Percentiles rank a stretch among this genome's conserved stretches.
Conservation (phyloP, 2,797 vertebrate genomes). For the Falco rusticolus region DNA sequence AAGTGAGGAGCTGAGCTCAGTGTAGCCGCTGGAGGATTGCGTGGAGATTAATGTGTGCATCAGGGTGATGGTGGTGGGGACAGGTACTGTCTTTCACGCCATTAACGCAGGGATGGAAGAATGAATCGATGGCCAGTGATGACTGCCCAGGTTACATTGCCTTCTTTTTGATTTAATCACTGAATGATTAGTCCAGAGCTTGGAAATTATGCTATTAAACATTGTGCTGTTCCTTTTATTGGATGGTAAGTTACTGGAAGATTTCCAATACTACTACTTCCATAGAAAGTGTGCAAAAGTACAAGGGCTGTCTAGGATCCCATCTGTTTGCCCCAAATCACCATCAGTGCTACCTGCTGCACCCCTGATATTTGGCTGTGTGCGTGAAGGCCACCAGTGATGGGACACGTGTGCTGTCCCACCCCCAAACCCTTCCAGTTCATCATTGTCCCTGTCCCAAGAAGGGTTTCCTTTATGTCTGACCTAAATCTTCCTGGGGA, state of each 20-base stretch:
- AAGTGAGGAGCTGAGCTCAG: background rate
- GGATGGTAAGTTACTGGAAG: background rate
- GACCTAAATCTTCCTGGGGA: slow-evolving; percentile 27
- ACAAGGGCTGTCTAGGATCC: background rate
- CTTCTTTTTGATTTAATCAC: slow-evolving; percentile 31
- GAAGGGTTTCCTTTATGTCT: background rate
- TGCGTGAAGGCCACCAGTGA: background rate
- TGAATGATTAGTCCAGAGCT: background rate
- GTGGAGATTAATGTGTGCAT: background rate
- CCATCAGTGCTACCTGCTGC: background rate
- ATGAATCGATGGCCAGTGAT: background rate
- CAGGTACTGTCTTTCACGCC: background rate
- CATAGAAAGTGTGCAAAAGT: background rate
- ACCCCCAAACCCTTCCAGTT: background rate
- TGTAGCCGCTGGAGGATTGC: background rate
- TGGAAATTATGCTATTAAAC: background rate
- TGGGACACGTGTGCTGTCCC: background rate
- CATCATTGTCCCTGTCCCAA: background rate
- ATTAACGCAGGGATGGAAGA: background rate
- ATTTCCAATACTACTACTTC: background rate
- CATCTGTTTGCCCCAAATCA: background rate
- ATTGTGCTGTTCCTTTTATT: background rate
- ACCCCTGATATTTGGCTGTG: background rate
- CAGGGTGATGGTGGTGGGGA: background rate
- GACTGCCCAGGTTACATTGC: background rate